Percentiles rank a stretch among this genome's conserved stretches.
phyloP scores from a whole-genome alignment of 2,113 vertebrate species.

The Anas platyrhynchos region DNA sequence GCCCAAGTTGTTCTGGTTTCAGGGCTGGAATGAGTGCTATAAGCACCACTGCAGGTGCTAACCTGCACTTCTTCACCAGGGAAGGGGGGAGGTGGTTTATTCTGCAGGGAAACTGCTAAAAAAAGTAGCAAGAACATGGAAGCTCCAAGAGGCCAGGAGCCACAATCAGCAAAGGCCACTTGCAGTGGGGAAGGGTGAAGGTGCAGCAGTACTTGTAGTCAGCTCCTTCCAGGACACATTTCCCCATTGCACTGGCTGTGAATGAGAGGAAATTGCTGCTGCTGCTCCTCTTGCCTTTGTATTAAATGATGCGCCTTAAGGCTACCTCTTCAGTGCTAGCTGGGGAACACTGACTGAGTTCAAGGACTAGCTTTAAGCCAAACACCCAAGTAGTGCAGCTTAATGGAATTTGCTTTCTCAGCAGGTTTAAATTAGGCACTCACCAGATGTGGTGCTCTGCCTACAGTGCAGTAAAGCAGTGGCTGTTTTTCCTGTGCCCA shows the following conservation, averaged over 20 bases:
- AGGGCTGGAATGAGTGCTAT: background rate
- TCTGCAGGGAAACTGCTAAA: background rate
- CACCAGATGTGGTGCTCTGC: background rate
- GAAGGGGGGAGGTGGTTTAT: background rate
- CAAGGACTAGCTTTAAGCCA: background rate
- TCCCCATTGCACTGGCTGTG: background rate
- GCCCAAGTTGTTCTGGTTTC: fast-evolving
- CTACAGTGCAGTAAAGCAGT: background rate
- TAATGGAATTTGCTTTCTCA: fast-evolving
- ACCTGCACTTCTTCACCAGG: background rate
- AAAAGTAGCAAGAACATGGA: background rate
- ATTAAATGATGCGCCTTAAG: background rate
- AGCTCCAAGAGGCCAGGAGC: background rate
- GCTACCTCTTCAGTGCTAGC: background rate
- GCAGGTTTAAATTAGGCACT: fast-evolving
- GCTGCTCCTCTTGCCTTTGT: background rate
- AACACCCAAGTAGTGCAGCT: fast-evolving
- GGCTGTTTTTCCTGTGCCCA: background rate
- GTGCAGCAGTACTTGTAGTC: background rate
- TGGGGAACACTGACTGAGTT: background rate
- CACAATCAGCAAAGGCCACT: too few relatives aligned
- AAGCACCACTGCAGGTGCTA: background rate
- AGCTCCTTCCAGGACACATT: background rate
- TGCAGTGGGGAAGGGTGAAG: background rate
- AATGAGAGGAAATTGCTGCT: background rate